A percentile compares a stretch with the other conserved stretches of the same genome.
phyloP scores from a whole-genome alignment of 2,113 vertebrate genomes.

The Datnioides undecimradiatus region DNA sequence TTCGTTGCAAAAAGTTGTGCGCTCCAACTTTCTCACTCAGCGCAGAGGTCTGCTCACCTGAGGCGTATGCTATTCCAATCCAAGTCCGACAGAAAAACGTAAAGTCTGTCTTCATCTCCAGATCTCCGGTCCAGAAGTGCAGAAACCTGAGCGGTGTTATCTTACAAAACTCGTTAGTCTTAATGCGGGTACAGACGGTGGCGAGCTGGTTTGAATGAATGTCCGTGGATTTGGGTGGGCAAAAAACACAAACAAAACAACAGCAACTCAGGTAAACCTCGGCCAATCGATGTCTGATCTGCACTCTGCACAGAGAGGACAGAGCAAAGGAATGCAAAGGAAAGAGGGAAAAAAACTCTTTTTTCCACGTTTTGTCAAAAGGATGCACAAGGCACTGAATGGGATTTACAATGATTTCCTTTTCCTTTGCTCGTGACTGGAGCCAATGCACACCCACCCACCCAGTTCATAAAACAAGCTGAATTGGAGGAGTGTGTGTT shows the following conservation, averaged over 20 bases:
- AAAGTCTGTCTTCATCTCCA: slow-evolving; percentile 92
- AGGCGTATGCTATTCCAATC: slow-evolving; percentile 87
- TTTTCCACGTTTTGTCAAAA: slow-evolving; percentile 59
- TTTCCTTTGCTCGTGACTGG: slow-evolving; percentile 86
- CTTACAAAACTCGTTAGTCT: slow-evolving; percentile 35
- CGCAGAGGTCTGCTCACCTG: slow-evolving; percentile 85
- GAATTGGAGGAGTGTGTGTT: slow-evolving; percentile 35
- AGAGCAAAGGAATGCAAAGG: slow-evolving; percentile 59
- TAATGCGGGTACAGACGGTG: slow-evolving; percentile 8
- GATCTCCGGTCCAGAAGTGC: slow-evolving; percentile 80
- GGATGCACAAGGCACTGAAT: slow-evolving; percentile 83
- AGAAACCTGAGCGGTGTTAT: slow-evolving; percentile 54
- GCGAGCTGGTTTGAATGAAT: slow-evolving; percentile 36
- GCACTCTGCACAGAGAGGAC: slow-evolving; percentile 50
- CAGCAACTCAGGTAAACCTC: slow-evolving; percentile 81
- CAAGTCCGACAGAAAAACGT: slow-evolving; percentile 89
- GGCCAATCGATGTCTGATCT: slow-evolving; percentile 41
- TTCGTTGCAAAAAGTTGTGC: slow-evolving; percentile 21
- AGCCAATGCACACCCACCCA: slow-evolving; percentile 68
- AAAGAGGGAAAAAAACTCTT: slow-evolving; percentile 30
- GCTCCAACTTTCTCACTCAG: slow-evolving; percentile 31
- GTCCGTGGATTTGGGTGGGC: slow-evolving; percentile 46
- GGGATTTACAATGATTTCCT: slow-evolving; percentile 87
- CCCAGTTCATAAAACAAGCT: slow-evolving; percentile 73
- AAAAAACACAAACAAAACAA: slow-evolving; percentile 11